Conservation (phyloP, 2,888 invertebrate species). For the Patella depressa region DNA sequence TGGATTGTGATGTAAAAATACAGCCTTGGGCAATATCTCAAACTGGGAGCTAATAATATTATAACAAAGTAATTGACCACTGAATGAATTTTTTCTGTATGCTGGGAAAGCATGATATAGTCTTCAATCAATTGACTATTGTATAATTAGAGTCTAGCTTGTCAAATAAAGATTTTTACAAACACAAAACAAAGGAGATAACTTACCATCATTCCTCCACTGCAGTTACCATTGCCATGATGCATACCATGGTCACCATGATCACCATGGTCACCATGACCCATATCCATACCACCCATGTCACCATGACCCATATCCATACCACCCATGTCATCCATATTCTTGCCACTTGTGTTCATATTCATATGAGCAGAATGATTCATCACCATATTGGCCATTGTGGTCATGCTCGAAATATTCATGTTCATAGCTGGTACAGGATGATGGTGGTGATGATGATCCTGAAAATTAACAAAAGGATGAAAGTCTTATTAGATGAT, state of each 20-base stretch:
- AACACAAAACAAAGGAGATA: neutral
- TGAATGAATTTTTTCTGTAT: too few species aligned
- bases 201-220: slow-evolving; percentile 36
- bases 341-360: slow-evolving; percentile 8
- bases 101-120: too few species aligned
- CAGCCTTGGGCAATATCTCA: too few species aligned
- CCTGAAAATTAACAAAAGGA: neutral
- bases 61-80: too few species aligned
- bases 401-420: slow-evolving; percentile 6
- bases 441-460: slow-evolving; percentile 9
- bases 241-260: slow-evolving; percentile 24
- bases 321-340: slow-evolving; percentile 11
- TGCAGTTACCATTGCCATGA: slow-evolving; percentile 23
- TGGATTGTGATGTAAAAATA: too few species aligned
- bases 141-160: too few species aligned
- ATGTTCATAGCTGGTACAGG: neutral
- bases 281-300: neutral
- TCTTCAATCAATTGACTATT: too few species aligned
- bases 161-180: too few species aligned
- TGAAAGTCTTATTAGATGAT: too few species aligned
- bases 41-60: too few species aligned
- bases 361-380: neutral
- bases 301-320: slow-evolving; percentile 6
- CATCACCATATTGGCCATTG: neutral
- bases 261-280: slow-evolving; percentile 5